Conservation (phyloP, 2,888 invertebrate genomes). For the Xanthorhoe designata region DNA sequence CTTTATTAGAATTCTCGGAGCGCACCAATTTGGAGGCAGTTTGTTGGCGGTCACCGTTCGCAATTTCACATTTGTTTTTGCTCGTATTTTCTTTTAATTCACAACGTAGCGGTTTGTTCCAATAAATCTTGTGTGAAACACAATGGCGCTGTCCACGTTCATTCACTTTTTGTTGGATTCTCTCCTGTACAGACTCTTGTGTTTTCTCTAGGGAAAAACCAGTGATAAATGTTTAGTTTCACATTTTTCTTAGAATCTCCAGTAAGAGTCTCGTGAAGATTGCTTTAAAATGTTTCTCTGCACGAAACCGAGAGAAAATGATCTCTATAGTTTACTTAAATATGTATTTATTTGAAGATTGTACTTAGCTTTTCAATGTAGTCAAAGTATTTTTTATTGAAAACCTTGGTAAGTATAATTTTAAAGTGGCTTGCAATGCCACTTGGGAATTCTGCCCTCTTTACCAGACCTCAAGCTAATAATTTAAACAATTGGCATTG, state of each 20-base stretch:
- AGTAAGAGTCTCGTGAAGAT: conserved; percentile 19
- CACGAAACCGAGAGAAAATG: conserved; percentile 18
- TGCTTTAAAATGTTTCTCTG: conserved; percentile 21
- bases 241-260: conserved; percentile 41
- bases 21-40: conserved; percentile 57
- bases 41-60: conserved; percentile 56
- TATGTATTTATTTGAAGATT: not conserved
- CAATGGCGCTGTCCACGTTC: conserved; percentile 57
- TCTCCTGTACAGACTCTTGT: conserved; percentile 41
- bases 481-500: conserved; percentile 56
- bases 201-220: conserved; percentile 44
- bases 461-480: conserved; percentile 42
- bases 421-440: conserved; percentile 15
- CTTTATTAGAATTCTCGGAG: conserved; percentile 62
- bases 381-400: conserved; percentile 6
- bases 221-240: conserved; percentile 48
- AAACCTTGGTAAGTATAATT: conserved; percentile 8
- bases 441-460: conserved; percentile 18
- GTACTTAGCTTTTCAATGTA: not conserved
- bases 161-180: conserved; percentile 57
- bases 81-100: conserved; percentile 63
- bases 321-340: conserved; percentile 5
- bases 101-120: conserved; percentile 55
- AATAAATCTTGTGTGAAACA: conserved; percentile 64
- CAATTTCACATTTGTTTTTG: conserved; percentile 60